Conservation (phyloP, 2,888 invertebrate genomes). For the Timandra comae region DNA sequence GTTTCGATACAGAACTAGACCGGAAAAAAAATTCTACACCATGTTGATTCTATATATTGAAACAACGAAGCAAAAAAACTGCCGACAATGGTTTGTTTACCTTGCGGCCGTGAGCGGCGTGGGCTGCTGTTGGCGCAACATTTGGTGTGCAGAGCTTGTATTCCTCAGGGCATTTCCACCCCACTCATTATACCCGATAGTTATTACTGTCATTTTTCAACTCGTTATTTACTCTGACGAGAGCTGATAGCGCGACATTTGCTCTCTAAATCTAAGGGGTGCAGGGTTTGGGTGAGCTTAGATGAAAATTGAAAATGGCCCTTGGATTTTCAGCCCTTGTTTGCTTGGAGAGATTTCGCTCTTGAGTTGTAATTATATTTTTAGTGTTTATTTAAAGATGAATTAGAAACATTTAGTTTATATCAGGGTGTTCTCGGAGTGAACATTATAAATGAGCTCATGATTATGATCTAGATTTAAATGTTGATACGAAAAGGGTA, state of each 20-base stretch:
- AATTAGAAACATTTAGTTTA: no score
- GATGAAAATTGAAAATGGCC: slow-evolving; percentile 66
- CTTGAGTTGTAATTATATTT: slow-evolving; percentile 25
- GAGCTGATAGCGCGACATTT: slow-evolving; percentile 73
- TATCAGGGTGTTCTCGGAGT: no score
- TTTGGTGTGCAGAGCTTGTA: slow-evolving; percentile 63
- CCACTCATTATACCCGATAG: slow-evolving; percentile 73
- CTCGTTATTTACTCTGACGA: slow-evolving; percentile 75
- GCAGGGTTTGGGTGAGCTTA: slow-evolving; percentile 59
- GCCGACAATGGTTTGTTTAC: slow-evolving; percentile 47
- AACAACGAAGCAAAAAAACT: slow-evolving; percentile 25
- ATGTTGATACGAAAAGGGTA: no score
- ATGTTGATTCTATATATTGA: slow-evolving; percentile 18
- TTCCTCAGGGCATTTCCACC: slow-evolving; percentile 71
- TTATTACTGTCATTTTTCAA: slow-evolving; percentile 77
- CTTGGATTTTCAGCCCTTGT: slow-evolving; percentile 37
- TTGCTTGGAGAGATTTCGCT: slow-evolving; percentile 29
- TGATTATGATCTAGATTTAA: no score
- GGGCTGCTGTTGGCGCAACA: slow-evolving; percentile 43
- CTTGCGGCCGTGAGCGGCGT: slow-evolving; percentile 34
- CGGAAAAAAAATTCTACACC: slow-evolving; percentile 20
- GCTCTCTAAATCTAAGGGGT: slow-evolving; percentile 62
- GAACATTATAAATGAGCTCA: no score
- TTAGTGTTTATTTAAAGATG: no score
- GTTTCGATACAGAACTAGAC: slow-evolving; percentile 4